A percentile compares a stretch with the other conserved stretches of the same genome.
Conservation (phyloP, 2,113 vertebrate species). For the Pangasianodon gigas region DNA sequence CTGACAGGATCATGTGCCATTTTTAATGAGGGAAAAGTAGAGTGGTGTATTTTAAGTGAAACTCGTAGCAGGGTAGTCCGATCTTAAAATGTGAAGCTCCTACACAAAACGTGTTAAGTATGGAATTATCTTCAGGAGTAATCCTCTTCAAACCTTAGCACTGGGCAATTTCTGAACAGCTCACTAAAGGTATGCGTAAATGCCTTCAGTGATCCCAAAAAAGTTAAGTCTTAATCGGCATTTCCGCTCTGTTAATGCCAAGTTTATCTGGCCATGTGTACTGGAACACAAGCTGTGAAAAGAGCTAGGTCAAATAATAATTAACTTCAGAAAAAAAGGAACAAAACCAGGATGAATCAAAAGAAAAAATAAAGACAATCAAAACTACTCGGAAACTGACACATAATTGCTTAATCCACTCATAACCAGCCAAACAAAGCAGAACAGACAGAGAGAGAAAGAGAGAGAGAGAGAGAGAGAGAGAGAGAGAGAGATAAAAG, state of each 20-base stretch:
- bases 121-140: neutral
- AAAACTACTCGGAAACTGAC: conserved; percentile 88
- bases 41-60: neutral
- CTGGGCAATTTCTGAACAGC: neutral
- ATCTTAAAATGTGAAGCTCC: neutral
- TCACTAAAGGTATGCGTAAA: neutral
- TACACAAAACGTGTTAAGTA: neutral
- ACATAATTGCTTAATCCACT: conserved; percentile 95
- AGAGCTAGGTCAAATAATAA: conserved; percentile 95
- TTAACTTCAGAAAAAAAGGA: conserved; percentile 84
- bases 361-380: conserved; percentile 80
- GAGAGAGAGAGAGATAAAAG: conserved; percentile 53
- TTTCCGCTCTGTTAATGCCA: conserved; percentile 20
- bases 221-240: neutral
- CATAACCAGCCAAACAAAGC: conserved; percentile 99
- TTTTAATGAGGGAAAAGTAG: neutral
- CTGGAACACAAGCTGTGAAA: conserved; percentile 93
- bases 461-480: conserved; percentile 43
- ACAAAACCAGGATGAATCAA: conserved; percentile 76
- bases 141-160: neutral
- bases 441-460: conserved; percentile 74
- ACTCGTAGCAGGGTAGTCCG: too few species aligned
- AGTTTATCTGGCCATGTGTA: neutral
- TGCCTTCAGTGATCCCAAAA: neutral
- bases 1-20: neutral